phyloP scores from a whole-genome alignment of 2,797 vertebrate species.

The Falco concolor region DNA sequence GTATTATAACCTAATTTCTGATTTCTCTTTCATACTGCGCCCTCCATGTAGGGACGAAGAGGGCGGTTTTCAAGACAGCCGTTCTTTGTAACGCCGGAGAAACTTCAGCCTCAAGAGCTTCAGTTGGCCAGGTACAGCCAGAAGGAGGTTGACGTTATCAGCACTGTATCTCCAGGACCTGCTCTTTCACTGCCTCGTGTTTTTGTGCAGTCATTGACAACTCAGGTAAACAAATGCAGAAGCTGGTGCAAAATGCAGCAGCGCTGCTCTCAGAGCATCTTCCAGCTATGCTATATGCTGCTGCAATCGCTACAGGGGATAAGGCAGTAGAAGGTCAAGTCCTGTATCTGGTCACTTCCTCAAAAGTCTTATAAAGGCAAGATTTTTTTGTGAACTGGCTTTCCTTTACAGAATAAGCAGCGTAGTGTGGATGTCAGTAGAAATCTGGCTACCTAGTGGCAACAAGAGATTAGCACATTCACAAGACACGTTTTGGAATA shows the following conservation, averaged over 20 bases:
- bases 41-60: neutral
- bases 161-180: neutral
- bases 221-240: neutral
- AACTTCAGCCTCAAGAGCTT: neutral
- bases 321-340: conserved; percentile 33
- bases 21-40: conserved; percentile 45
- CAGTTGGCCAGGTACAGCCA: neutral
- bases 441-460: neutral
- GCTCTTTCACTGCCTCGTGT: neutral
- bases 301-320: neutral
- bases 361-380: neutral
- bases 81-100: neutral
- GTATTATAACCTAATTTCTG: conserved; percentile 74
- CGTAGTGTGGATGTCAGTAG: neutral
- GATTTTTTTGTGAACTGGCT: neutral
- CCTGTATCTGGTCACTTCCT: neutral
- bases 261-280: rapidly evolving
- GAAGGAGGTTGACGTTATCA: neutral
- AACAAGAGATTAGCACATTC: neutral
- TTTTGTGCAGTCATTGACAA: neutral
- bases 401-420: neutral
- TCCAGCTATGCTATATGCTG: neutral
- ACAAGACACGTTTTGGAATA: neutral
- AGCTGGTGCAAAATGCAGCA: neutral
- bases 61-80: neutral